Evolutionary conservation across 1,140 invertebrate genomes (phyloP).

Genomic region (Hormaphis cornu): DNA sequence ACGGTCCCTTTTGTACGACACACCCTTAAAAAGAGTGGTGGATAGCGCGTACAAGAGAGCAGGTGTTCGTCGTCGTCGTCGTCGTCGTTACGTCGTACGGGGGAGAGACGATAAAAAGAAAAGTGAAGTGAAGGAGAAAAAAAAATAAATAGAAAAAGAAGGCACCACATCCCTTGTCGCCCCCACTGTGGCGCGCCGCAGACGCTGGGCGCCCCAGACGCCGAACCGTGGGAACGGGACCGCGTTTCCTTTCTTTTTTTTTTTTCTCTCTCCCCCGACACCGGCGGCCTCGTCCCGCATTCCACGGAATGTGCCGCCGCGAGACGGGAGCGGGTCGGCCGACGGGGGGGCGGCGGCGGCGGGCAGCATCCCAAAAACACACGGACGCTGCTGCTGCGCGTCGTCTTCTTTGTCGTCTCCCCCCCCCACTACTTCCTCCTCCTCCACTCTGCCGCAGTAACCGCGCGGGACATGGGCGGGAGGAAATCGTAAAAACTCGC

Average conservation of each 20-base stretch:
- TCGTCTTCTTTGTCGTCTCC: slow-evolving; percentile 2
- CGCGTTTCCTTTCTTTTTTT: slow-evolving; percentile 30
- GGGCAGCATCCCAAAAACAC: slow-evolving; percentile 11
- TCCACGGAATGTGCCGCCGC: neutral
- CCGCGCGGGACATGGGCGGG: too few relatives aligned
- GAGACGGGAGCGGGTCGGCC: neutral
- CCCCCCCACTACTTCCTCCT: neutral
- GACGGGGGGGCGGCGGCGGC: neutral
- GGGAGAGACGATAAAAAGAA: neutral
- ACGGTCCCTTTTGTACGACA: neutral
- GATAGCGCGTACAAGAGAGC: too few relatives aligned
- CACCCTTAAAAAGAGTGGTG: neutral
- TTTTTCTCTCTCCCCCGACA: neutral
- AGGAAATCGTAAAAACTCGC: too few relatives aligned
- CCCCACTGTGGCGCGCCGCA: neutral
- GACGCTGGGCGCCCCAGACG: slow-evolving; percentile 23
- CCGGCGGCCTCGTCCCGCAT: neutral
- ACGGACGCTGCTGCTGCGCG: too few relatives aligned
- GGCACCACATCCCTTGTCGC: neutral
- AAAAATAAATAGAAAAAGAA: slow-evolving; percentile 9
- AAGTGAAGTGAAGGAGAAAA: neutral
- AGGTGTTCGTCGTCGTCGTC: slow-evolving; percentile 6
- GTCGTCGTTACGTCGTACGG: slow-evolving; percentile 11
- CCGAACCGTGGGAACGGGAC: slow-evolving; percentile 24
- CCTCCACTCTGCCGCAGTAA: too few relatives aligned